phyloP scores from a whole-genome alignment of 2,888 invertebrate genomes.

The Opisthograptis luteolata region DNA sequence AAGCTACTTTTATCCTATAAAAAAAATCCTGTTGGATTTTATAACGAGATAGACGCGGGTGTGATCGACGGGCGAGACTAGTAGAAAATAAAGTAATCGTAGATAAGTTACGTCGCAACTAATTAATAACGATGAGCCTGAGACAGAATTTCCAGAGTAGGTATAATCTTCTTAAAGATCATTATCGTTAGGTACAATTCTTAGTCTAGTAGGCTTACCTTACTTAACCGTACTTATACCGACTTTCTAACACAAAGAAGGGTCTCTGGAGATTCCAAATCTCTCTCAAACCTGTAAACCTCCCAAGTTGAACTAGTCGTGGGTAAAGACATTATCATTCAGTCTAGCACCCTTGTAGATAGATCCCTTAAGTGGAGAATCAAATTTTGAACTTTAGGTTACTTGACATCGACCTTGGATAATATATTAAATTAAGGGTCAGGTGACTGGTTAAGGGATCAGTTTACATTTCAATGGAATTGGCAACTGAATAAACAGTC shows the following conservation, averaged over 20 bases:
- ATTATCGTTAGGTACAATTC: too few species aligned
- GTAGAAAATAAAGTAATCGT: too few species aligned
- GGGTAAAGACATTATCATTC: slow-evolving; percentile 20
- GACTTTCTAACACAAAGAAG: background rate
- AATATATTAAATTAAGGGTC: slow-evolving; percentile 7
- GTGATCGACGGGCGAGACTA: too few species aligned
- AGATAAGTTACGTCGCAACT: too few species aligned
- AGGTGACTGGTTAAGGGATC: slow-evolving; percentile 1
- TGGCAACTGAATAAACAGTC: background rate
- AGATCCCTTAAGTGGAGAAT: slow-evolving; percentile 17
- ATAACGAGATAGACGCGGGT: too few species aligned
- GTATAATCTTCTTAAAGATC: too few species aligned
- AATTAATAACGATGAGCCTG: too few species aligned
- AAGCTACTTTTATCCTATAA: too few species aligned
- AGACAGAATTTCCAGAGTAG: too few species aligned
- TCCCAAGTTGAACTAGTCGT: slow-evolving; percentile 9
- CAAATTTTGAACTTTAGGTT: slow-evolving; percentile 20
- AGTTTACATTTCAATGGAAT: background rate
- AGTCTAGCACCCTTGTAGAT: slow-evolving; percentile 18
- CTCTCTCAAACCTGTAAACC: slow-evolving; percentile 3
- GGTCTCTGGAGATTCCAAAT: slow-evolving; percentile 9
- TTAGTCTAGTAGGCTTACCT: too few species aligned
- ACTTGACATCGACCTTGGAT: slow-evolving; percentile 14
- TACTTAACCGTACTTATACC: background rate
- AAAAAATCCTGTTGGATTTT: too few species aligned